Evolutionary conservation across 1,140 invertebrate genomes (phyloP).

Genomic region (Zaprionus africanus): DNA sequence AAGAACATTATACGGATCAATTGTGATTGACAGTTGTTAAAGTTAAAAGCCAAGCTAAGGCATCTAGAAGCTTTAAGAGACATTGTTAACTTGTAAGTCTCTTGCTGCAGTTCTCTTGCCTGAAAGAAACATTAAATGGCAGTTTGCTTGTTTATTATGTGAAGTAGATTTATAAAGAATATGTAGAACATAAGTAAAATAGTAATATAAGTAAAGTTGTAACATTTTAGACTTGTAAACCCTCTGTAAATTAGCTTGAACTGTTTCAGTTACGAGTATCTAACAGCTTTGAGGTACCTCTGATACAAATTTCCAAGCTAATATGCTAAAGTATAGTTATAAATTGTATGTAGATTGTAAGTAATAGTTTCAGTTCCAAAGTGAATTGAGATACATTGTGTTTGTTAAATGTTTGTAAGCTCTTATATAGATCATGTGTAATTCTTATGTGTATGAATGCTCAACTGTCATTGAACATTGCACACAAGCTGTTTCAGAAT

Average conservation of each 20-base stretch:
- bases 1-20: not conserved
- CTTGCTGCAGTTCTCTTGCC: too few relatives aligned
- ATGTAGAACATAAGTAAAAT: not conserved
- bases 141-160: not conserved
- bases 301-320: too few relatives aligned
- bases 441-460: not conserved
- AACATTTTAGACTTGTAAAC: too few relatives aligned
- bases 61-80: not conserved
- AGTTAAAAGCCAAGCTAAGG: not conserved
- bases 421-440: not conserved
- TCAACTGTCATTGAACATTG: not conserved
- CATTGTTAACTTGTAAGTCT: not conserved
- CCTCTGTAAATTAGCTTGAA: too few relatives aligned
- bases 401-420: not conserved
- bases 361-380: too few relatives aligned
- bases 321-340: too few relatives aligned
- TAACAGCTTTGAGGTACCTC: too few relatives aligned
- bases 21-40: not conserved
- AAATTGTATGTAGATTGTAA: too few relatives aligned
- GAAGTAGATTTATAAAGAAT: not conserved
- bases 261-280: too few relatives aligned
- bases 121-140: too few relatives aligned
- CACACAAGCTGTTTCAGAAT: not conserved
- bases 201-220: too few relatives aligned
- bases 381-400: too few relatives aligned